A percentile compares a stretch with the other conserved stretches of the same genome.
These are phyloP conservation scores for Rhinogobio ventralis DNA, from an alignment of 2,797 vertebrate species.

Conservation along the genomic window DNA sequence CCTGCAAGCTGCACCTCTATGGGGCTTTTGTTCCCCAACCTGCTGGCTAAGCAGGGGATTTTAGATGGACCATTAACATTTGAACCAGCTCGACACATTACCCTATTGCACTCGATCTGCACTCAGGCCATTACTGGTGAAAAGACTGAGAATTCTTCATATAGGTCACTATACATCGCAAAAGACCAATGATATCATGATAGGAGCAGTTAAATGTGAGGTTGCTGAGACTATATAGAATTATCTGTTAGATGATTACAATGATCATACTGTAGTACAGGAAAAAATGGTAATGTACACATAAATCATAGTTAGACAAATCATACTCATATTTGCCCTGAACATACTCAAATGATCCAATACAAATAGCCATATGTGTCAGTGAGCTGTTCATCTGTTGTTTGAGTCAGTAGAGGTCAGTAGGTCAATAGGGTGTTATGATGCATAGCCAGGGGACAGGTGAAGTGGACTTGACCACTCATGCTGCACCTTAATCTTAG, in stretches of 20 bases:
- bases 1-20: conserved; percentile 80
- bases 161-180: background rate
- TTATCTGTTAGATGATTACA: conserved; percentile 2
- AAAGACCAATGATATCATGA: background rate
- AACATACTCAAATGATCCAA: background rate
- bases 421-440: conserved; percentile 42
- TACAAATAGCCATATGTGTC: background rate
- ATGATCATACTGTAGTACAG: conserved; percentile 1
- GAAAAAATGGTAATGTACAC: background rate
- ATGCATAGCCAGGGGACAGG: conserved; percentile 43
- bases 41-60: conserved; percentile 87
- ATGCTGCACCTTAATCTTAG: background rate
- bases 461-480: conserved; percentile 36
- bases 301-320: background rate
- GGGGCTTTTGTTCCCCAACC: conserved; percentile 84
- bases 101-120: conserved; percentile 50
- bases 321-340: background rate
- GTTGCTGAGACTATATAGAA: background rate
- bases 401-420: conserved; percentile 45
- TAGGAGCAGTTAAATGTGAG: conserved; percentile 4
- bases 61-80: conserved; percentile 84
- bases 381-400: conserved; percentile 28
- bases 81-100: conserved; percentile 77
- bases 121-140: conserved; percentile 16
- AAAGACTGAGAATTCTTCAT: conserved; percentile 18